Percentiles rank a stretch among this genome's conserved stretches.
phyloP scores from a whole-genome alignment of 2,113 vertebrate genomes.

The Ondatra zibethicus region DNA sequence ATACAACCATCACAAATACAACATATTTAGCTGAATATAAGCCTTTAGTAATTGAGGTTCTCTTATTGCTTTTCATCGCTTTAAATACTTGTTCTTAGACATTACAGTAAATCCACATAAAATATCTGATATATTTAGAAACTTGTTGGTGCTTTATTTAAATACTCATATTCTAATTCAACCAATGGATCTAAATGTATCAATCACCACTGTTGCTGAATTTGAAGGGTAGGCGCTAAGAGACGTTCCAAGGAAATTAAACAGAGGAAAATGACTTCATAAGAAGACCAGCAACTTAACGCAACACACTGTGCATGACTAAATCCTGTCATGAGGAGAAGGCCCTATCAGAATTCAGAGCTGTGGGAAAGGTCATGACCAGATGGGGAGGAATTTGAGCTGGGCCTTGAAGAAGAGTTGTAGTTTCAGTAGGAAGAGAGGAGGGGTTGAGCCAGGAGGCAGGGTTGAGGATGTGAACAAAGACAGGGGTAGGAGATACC shows the following conservation, averaged over 20 bases:
- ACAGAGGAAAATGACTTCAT: neutral
- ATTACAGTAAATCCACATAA: neutral
- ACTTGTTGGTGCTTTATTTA: neutral
- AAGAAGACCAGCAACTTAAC: neutral
- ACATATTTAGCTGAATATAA: neutral
- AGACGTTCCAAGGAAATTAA: neutral
- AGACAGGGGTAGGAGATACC: neutral
- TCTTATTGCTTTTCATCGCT: neutral
- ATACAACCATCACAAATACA: neutral
- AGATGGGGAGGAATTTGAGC: conserved; percentile 45
- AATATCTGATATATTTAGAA: neutral
- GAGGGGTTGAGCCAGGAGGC: neutral
- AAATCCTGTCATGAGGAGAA: accelerated
- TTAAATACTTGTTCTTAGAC: neutral
- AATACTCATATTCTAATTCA: neutral
- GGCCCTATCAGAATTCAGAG: neutral
- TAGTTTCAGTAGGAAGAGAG: conserved; percentile 34
- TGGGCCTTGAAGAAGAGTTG: conserved; percentile 21
- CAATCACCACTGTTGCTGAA: neutral
- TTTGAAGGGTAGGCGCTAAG: neutral
- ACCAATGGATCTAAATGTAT: neutral
- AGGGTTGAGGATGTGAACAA: neutral
- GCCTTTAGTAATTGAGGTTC: neutral
- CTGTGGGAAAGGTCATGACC: conserved; percentile 51
- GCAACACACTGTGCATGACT: neutral